Percentiles rank a stretch among this genome's conserved stretches.
Conservation (phyloP, 2,888 invertebrate species). For the Nephrotoma appendiculata region DNA sequence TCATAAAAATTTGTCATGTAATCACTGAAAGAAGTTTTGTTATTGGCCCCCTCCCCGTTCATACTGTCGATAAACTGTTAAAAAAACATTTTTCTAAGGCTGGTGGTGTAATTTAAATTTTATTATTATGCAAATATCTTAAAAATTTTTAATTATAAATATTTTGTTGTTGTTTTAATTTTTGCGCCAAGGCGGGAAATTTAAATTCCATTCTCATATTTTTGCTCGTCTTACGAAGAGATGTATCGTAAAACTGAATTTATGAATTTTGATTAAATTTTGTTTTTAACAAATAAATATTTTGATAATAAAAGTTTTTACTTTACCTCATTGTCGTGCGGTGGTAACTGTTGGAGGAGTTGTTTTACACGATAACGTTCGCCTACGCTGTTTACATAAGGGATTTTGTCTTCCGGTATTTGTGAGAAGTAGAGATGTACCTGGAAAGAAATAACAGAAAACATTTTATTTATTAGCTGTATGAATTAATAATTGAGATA, state of each 20-base stretch:
- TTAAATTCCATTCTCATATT: background rate
- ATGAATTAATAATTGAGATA: too few relatives aligned
- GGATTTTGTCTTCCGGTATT: conserved; percentile 93
- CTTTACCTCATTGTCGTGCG: conserved; percentile 83
- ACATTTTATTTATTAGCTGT: background rate
- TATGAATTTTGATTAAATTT: background rate
- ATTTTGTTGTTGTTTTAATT: background rate
- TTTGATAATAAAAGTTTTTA: background rate
- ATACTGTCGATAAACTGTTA: background rate
- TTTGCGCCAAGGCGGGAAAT: background rate
- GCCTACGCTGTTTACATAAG: conserved; percentile 90
- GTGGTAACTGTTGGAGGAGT: conserved; percentile 88
- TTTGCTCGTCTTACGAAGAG: background rate
- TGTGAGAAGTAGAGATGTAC: conserved; percentile 95
- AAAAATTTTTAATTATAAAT: background rate
- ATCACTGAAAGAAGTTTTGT: background rate
- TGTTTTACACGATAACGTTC: conserved; percentile 90
- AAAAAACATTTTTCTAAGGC: background rate
- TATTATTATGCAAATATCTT: background rate
- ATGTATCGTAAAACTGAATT: background rate
- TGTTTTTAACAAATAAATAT: background rate
- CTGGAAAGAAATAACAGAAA: conserved; percentile 36
- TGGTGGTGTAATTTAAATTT: background rate
- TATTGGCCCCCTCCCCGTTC: background rate
- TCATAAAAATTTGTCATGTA: background rate